Percentiles rank a stretch among this genome's conserved stretches.
Evolutionary conservation across 2,113 vertebrate species (phyloP).

Genomic region (Bubalus kerabau): DNA sequence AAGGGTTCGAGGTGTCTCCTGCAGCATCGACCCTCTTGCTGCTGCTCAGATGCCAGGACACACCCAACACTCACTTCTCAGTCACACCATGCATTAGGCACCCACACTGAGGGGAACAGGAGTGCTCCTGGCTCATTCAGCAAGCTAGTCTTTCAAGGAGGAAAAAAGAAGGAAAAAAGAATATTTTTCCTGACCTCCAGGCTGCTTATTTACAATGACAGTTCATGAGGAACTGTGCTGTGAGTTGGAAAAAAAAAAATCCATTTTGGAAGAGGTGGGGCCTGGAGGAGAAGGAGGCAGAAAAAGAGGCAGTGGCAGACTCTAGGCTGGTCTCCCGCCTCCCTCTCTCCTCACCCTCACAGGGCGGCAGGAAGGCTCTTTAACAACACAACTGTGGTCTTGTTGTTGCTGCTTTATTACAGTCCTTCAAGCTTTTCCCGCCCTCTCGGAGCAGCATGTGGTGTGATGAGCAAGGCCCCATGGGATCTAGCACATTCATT

Average conservation of each 20-base stretch:
- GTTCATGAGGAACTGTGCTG: background rate
- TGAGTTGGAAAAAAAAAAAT: background rate
- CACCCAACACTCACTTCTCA: background rate
- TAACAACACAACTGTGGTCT: background rate
- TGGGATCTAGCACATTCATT: background rate
- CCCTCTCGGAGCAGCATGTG: background rate
- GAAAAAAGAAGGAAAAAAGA: background rate
- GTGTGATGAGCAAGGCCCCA: background rate
- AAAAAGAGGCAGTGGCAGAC: background rate
- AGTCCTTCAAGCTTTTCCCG: background rate
- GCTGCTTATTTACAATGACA: background rate
- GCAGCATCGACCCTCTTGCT: background rate
- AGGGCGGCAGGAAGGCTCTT: background rate
- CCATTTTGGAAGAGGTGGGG: background rate
- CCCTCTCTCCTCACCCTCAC: background rate
- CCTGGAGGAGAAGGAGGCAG: background rate
- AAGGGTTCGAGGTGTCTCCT: background rate
- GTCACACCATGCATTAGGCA: background rate
- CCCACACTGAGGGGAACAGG: too few species aligned
- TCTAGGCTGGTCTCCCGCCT: background rate
- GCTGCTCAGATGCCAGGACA: background rate
- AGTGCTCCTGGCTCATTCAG: background rate
- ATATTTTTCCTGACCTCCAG: background rate
- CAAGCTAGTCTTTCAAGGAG: background rate
- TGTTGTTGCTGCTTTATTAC: background rate